Evolutionary conservation across 35 echinoderm and acorn worm genomes (phyloP).

Genomic region (Strongylocentrotus purpuratus): DNA sequence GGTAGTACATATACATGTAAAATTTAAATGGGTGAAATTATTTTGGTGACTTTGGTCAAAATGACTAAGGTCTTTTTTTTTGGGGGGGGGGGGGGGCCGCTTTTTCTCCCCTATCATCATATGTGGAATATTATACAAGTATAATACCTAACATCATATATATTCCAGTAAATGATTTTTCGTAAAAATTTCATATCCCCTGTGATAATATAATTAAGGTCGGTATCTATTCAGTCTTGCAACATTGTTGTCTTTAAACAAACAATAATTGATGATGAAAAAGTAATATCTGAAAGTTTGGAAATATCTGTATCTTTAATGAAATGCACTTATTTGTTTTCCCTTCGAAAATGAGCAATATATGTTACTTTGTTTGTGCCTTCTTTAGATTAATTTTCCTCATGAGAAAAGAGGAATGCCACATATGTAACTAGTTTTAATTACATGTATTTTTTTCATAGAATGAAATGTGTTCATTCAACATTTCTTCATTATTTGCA

Average conservation of each 20-base stretch:
- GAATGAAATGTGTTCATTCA: not conserved
- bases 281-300: not conserved
- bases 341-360: constrained; percentile 1
- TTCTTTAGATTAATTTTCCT: not conserved
- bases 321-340: not conserved
- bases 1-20: too few relatives aligned
- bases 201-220: not conserved
- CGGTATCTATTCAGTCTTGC: too few relatives aligned
- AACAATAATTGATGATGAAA: not conserved
- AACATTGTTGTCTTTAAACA: not conserved
- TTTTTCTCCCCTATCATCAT: too few relatives aligned
- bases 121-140: too few relatives aligned
- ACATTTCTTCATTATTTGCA: not conserved
- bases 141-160: not conserved
- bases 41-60: too few relatives aligned
- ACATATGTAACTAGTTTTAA: not conserved
- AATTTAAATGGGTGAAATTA: too few relatives aligned
- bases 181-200: not conserved
- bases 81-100: too few relatives aligned
- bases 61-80: too few relatives aligned
- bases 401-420: not conserved
- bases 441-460: not conserved
- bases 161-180: not conserved
- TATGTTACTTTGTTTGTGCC: constrained; percentile 6
- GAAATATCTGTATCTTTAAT: not conserved